Conservation (phyloP, 2,888 invertebrate species). For the Homarus gammarus region DNA sequence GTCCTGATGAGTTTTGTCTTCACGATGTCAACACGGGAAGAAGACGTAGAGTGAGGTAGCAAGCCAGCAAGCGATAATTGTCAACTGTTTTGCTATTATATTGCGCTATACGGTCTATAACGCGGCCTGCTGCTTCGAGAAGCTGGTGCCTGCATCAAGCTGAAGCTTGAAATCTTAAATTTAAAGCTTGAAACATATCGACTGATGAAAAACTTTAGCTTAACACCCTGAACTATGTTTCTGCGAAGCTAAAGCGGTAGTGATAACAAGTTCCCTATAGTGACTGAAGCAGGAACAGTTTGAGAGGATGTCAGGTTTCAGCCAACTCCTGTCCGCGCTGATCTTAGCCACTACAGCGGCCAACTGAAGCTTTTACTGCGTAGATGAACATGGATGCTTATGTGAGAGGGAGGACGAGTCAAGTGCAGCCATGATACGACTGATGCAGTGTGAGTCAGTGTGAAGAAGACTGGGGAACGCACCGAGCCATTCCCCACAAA, state of each 20-base stretch:
- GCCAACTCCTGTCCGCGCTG: neutral
- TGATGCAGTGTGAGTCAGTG: neutral
- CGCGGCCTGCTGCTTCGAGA: neutral
- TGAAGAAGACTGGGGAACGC: conserved; percentile 23
- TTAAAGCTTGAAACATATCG: too few species aligned
- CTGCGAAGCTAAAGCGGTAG: too few species aligned
- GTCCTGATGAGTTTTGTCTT: neutral
- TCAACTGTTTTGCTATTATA: neutral
- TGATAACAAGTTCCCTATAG: too few species aligned
- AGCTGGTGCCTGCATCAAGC: neutral
- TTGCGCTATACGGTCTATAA: neutral
- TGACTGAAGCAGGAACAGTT: too few species aligned
- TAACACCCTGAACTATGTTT: neutral
- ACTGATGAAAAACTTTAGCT: neutral
- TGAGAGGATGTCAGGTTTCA: neutral
- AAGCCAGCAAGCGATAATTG: neutral
- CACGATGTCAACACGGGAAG: neutral
- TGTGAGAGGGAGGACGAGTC: neutral
- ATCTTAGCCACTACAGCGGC: neutral
- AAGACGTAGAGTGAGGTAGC: neutral
- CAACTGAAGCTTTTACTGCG: neutral
- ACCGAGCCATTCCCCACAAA: conserved; percentile 19
- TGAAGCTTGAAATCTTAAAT: too few species aligned
- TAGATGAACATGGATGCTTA: neutral
- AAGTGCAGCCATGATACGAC: conserved; percentile 14